phyloP scores from a whole-genome alignment of 2,113 vertebrate genomes.

The Odocoileus virginianus region DNA sequence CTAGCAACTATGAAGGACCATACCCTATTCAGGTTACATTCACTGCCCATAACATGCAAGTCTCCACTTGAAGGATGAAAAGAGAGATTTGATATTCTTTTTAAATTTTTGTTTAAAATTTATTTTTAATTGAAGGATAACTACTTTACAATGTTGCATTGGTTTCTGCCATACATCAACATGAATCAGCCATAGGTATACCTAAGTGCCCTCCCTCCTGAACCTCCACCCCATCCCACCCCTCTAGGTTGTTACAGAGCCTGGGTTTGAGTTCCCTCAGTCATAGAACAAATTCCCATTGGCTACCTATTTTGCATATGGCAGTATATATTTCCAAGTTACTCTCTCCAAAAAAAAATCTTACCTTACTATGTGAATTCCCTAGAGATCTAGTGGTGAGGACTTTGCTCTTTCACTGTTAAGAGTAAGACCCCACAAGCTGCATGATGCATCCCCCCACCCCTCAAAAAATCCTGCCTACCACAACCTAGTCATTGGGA shows the following conservation, averaged over 20 bases:
- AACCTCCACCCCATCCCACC: not conserved
- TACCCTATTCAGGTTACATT: conserved; percentile 81
- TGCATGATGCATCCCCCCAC: rapidly evolving
- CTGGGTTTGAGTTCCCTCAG: not conserved
- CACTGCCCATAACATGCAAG: conserved; percentile 89
- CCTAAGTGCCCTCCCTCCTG: not conserved
- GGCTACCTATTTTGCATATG: not conserved
- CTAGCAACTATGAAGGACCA: conserved; percentile 83
- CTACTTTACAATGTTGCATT: not conserved
- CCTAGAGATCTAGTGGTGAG: not conserved
- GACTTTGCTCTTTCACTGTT: not conserved
- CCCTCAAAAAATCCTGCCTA: conserved; percentile 76
- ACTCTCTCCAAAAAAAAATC: conserved; percentile 76
- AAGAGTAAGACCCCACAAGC: not conserved
- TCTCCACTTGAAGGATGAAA: conserved; percentile 86
- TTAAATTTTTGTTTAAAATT: not conserved
- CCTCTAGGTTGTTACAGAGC: not conserved
- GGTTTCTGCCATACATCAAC: not conserved
- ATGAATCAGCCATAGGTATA: not conserved
- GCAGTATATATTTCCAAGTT: not conserved
- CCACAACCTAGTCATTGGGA: conserved; percentile 86
- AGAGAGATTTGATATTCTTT: conserved; percentile 84
- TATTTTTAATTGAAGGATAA: not conserved
- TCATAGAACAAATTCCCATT: not conserved
- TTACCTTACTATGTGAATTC: conserved; percentile 65